Evolutionary conservation across 2,113 vertebrate genomes (phyloP).

Genomic region (Capreolus pygargus): DNA sequence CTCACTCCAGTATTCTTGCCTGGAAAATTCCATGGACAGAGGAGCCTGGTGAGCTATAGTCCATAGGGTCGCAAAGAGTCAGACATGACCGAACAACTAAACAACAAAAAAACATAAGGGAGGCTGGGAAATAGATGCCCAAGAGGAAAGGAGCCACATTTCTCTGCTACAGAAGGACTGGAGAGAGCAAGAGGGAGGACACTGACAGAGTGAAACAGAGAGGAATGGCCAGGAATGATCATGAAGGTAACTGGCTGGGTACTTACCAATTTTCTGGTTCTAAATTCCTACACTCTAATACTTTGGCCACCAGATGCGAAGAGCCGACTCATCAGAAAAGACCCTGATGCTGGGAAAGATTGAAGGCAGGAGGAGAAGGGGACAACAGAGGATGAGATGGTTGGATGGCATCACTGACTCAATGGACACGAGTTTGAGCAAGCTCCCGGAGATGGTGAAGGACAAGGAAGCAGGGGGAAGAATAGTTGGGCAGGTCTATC

Average conservation of each 20-base stretch:
- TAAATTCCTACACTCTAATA: background rate
- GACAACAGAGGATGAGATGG: background rate
- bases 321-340: background rate
- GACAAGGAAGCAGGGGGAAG: background rate
- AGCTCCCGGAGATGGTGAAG: background rate
- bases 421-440: background rate
- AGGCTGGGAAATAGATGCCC: background rate
- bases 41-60: background rate
- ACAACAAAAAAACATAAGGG: background rate
- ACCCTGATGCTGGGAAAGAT: background rate
- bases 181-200: background rate
- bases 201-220: background rate
- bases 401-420: background rate
- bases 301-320: background rate
- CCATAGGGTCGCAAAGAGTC: background rate
- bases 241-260: background rate
- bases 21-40: background rate
- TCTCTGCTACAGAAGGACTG: background rate
- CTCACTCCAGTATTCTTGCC: background rate
- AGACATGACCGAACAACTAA: background rate
- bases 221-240: background rate
- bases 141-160: background rate
- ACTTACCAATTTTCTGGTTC: background rate
- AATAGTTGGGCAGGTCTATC: background rate
- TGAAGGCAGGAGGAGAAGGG: background rate